These are phyloP conservation scores for Pantherophis vulpinus DNA, from an alignment of 2,797 vertebrate species.

Conservation along the genomic window DNA sequence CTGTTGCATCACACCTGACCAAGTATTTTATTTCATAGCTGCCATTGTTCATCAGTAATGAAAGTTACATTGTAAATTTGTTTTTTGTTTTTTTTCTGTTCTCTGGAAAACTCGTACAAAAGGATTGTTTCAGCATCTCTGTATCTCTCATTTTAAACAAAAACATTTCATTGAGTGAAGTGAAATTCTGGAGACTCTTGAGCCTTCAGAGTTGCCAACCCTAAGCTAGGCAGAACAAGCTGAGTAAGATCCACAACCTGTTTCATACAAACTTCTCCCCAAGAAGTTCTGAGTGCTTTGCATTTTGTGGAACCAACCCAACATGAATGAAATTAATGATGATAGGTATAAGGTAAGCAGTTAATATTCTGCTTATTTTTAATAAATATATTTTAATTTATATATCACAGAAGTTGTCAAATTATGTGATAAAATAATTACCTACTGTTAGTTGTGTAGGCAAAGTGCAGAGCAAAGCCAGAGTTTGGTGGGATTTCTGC, in stretches of 20 bases:
- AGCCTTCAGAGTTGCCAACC: background rate
- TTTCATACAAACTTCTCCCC: background rate
- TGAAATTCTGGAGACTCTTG: background rate
- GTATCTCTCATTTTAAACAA: background rate
- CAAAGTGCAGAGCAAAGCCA: background rate
- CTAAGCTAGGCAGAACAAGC: background rate
- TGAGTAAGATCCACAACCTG: background rate
- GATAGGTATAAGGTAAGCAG: background rate
- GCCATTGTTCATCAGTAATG: slow-evolving; percentile 67
- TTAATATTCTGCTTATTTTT: background rate
- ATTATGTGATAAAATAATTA: background rate
- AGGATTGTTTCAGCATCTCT: slow-evolving; percentile 8
- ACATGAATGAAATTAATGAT: background rate
- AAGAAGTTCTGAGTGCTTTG: background rate
- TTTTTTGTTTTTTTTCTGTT: slow-evolving; percentile 15
- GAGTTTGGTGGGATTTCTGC: background rate
- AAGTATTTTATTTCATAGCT: slow-evolving; percentile 60
- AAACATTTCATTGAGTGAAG: slow-evolving; percentile 6
- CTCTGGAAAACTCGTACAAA: background rate
- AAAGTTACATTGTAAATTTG: slow-evolving; percentile 44
- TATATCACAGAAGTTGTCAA: background rate
- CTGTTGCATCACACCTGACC: slow-evolving; percentile 67
- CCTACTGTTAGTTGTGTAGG: background rate
- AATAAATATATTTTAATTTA: background rate
- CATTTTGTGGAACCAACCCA: background rate